Base-by-base conservation (phyloP, 2,888 invertebrate genomes). In the Lasioglossum vierecki region DNA sequence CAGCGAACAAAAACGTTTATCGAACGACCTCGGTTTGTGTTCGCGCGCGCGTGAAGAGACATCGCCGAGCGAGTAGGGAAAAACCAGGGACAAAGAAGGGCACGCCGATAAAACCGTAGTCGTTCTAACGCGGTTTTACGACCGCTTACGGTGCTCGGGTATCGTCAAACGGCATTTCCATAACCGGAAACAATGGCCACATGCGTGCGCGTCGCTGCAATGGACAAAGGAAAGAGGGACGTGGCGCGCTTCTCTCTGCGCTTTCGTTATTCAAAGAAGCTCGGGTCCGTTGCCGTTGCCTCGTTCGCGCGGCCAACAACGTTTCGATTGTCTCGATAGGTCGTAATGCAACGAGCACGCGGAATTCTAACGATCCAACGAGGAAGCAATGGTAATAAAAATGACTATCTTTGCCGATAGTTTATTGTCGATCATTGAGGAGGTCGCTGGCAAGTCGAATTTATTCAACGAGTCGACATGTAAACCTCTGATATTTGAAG, bases 81-180 rank as follows among this genome's bases (percentile, higher is more conserved):
- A 68, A 35, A 22, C 22, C 26, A 26, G 39, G 70, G 26, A 70
- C 70, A 70, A 60, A 75, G 60, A 75, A 75, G 75, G 41, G 30
- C 60, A 15, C 41, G 15, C 46, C 76, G 63, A 63, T 76, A 66
- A 76, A 75, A 41, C 44, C 60, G 53, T 63, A n/a, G 78, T 78
- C 66, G 82, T 70, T 75, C 74, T 70, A 49, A 75, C 73, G 60
- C 78, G 79, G 75, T 79, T 79, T 82, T 75, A 75, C 70, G 75
- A 70, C 60, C 79, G 46, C 70, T 57, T 60, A 49, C 75, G 68
- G 75, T 41, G 57, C 18, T 60, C 74, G 70, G 39, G 53, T 49
- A 75, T 79, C 74, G 82, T 75, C 75, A 57, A 82, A 81, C 78
- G 53, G 70, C 53, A 74, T 79, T 82, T 82, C 79, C 78, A 79